Percentiles rank a stretch among this genome's conserved stretches.
These are phyloP conservation scores for Drosophila anceps DNA, from an alignment of 2,888 invertebrate genomes.

Conservation along the genomic window DNA sequence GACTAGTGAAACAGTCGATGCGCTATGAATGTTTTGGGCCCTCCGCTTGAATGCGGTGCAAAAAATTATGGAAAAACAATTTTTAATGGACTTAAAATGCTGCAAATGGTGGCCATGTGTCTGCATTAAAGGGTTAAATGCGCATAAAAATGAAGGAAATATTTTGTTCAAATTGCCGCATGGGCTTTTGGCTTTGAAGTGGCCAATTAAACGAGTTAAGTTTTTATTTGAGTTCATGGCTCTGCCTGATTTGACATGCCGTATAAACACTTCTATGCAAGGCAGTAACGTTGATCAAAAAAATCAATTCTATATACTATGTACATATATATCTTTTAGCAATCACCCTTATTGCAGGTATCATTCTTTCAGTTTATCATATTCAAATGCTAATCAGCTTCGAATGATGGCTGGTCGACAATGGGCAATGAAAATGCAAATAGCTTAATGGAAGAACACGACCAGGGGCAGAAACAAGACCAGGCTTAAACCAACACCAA, in stretches of 20 bases:
- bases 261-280: too few species aligned
- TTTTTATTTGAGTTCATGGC: constrained; percentile 34
- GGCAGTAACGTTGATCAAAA: constrained; percentile 2
- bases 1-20: constrained; percentile 45
- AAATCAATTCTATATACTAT: constrained; percentile 3
- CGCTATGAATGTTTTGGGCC: constrained; percentile 53
- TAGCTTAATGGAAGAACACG: constrained; percentile 16
- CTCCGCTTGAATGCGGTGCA: constrained; percentile 48
- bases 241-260: constrained; percentile 31
- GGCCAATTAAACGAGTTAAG: constrained; percentile 52
- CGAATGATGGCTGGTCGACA: neutral
- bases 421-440: constrained; percentile 34
- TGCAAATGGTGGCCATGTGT: constrained; percentile 67
- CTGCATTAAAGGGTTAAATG: constrained; percentile 72
- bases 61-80: constrained; percentile 79
- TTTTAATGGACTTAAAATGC: constrained; percentile 76
- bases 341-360: constrained; percentile 15
- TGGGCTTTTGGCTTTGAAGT: constrained; percentile 56
- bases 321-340: constrained; percentile 2
- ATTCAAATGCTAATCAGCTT: constrained; percentile 43
- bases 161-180: constrained; percentile 59
- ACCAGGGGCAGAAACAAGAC: constrained; percentile 5
- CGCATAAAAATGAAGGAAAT: constrained; percentile 62
- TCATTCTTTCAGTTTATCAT: constrained; percentile 16
- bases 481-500: constrained; percentile 51